A percentile compares a stretch with the other conserved stretches of the same genome.
phyloP scores from a whole-genome alignment of 2,888 invertebrate species.

The Nasonia oneida region DNA sequence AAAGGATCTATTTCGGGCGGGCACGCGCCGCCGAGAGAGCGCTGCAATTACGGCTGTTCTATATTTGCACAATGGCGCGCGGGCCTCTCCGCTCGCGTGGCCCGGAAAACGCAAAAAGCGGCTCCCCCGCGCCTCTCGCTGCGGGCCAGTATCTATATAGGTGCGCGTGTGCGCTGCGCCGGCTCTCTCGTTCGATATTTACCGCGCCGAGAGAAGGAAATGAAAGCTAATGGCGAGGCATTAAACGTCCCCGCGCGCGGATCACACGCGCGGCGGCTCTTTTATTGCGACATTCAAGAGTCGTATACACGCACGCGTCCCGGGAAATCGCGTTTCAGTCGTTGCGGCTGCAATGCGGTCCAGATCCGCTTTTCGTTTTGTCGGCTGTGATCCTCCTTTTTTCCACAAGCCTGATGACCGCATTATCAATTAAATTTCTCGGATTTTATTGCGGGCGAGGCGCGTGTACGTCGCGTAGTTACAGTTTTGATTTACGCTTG shows the following conservation, averaged over 20 bases:
- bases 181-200: constrained; percentile 9
- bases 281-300: constrained; percentile 32
- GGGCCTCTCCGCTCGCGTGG: neutral
- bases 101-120: constrained; percentile 21
- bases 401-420: neutral
- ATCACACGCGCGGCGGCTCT: neutral
- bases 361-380: neutral
- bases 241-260: constrained; percentile 46
- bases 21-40: constrained; percentile 9
- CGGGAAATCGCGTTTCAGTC: constrained; percentile 14
- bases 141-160: neutral
- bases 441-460: neutral
- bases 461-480: neutral
- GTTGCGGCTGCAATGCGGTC: neutral
- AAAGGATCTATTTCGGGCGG: constrained; percentile 58
- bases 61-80: constrained; percentile 56
- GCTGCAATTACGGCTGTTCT: constrained; percentile 57
- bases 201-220: constrained; percentile 46
- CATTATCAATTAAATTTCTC: constrained; percentile 2
- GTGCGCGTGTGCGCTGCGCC: neutral
- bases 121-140: neutral
- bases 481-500: neutral
- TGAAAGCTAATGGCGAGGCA: constrained; percentile 56
- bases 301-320: neutral
- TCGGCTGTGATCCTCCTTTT: too few relatives aligned